A percentile compares a stretch with the other conserved stretches of the same genome.
Conservation (phyloP, 2,113 vertebrate species). For the Bucco capensis region DNA sequence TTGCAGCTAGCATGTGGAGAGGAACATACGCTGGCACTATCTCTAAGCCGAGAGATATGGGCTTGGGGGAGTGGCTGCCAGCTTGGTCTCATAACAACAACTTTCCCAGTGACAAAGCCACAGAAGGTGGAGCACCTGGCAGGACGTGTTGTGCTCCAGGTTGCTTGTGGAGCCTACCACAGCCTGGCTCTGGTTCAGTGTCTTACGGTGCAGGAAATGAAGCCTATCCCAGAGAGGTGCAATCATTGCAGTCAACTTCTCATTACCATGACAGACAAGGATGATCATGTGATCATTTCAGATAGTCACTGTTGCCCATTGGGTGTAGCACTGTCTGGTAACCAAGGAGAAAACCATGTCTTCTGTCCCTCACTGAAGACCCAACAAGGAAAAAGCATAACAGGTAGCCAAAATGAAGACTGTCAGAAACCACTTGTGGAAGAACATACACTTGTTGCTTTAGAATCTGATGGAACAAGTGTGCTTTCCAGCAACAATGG, state of each 20-base stretch:
- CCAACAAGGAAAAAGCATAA: background rate
- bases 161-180: slow-evolving; percentile 90
- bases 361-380: background rate
- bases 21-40: slow-evolving; percentile 88
- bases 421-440: background rate
- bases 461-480: slow-evolving; percentile 17
- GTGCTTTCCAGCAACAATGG: background rate
- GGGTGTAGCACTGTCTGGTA: slow-evolving; percentile 79
- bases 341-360: slow-evolving; percentile 42
- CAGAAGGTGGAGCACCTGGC: slow-evolving; percentile 90
- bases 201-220: slow-evolving; percentile 78
- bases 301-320: slow-evolving; percentile 90
- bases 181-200: slow-evolving; percentile 91
- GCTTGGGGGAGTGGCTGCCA: slow-evolving; percentile 95
- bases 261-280: slow-evolving; percentile 97
- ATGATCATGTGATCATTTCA: slow-evolving; percentile 98
- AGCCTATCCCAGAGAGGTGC: slow-evolving; percentile 87
- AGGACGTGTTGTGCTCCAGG: slow-evolving; percentile 87
- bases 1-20: slow-evolving; percentile 91
- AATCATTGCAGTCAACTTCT: slow-evolving; percentile 91
- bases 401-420: slow-evolving; percentile 18
- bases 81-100: slow-evolving; percentile 79
- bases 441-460: background rate
- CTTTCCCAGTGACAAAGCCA: slow-evolving; percentile 86
- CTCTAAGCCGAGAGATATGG: slow-evolving; percentile 88